phyloP scores from a whole-genome alignment of 2,888 invertebrate species.

The Arenicola marina region DNA sequence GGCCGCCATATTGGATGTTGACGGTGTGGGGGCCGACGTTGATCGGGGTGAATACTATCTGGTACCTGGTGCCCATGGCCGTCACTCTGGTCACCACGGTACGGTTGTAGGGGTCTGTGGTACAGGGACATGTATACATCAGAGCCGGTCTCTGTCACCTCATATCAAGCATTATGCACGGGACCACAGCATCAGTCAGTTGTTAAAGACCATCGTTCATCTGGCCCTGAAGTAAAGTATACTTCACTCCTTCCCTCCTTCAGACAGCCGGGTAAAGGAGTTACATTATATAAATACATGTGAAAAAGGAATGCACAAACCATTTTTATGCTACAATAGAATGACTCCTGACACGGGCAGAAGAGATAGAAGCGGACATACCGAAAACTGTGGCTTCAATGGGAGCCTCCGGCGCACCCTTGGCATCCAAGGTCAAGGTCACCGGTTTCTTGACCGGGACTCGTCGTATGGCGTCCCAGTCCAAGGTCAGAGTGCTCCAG shows the following conservation, averaged over 20 bases:
- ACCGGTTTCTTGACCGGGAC: constrained; percentile 19
- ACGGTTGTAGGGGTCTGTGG: constrained; percentile 76
- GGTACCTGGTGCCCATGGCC: constrained; percentile 60
- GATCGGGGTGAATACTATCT: constrained; percentile 74
- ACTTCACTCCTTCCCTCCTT: no score
- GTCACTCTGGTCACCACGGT: constrained; percentile 76
- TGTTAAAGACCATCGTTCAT: no score
- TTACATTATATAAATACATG: no score
- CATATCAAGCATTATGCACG: no score
- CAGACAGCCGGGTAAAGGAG: no score
- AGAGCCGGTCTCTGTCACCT: no score
- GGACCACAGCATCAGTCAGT: no score
- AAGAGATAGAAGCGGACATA: not conserved
- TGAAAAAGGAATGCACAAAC: no score
- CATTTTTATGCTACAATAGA: no score
- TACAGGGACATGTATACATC: not conserved
- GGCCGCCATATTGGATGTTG: constrained; percentile 88
- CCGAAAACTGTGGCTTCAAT: constrained; percentile 13
- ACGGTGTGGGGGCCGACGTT: constrained; percentile 87
- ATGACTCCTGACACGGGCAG: not conserved
- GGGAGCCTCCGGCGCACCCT: constrained; percentile 12
- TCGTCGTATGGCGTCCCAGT: constrained; percentile 16
- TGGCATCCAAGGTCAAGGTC: constrained; percentile 9
- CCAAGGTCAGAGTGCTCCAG: constrained; percentile 7
- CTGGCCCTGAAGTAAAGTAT: no score